Percentiles rank a stretch among this genome's conserved stretches.
These are phyloP conservation scores for Tenthredo distinguenda DNA, from an alignment of 2,888 invertebrate genomes.

Conservation along the genomic window DNA sequence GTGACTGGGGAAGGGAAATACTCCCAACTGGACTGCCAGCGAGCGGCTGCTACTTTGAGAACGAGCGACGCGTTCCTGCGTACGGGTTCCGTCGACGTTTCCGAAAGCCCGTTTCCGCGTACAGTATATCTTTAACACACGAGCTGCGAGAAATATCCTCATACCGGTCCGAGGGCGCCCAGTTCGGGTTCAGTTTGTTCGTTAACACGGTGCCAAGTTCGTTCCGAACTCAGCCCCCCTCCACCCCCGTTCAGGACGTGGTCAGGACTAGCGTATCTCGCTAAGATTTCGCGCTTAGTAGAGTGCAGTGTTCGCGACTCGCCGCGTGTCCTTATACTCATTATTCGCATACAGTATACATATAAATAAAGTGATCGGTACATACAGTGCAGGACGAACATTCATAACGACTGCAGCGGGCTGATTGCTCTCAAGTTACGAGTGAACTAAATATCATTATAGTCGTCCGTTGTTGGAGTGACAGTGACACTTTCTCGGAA, in stretches of 20 bases:
- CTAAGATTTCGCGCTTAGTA: conserved; percentile 30
- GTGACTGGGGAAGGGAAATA: conserved; percentile 78
- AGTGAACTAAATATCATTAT: not conserved
- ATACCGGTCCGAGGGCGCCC: conserved; percentile 12
- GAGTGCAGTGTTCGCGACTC: conserved; percentile 56
- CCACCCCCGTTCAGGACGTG: conserved; percentile 48
- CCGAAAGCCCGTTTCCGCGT: conserved; percentile 65
- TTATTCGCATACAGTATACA: not conserved
- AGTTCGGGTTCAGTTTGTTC: conserved; percentile 20
- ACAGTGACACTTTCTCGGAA: conserved; percentile 63
- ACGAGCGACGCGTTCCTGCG: conserved; percentile 75
- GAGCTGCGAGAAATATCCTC: conserved; percentile 10
- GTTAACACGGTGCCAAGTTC: conserved; percentile 51
- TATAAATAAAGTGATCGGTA: not conserved
- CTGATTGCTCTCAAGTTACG: not conserved
- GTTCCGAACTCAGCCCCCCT: conserved; percentile 53
- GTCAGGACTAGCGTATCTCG: conserved; percentile 46
- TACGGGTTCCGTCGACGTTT: conserved; percentile 74
- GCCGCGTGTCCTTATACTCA: conserved; percentile 48
- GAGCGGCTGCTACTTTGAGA: conserved; percentile 76
- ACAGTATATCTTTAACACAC: conserved; percentile 55
- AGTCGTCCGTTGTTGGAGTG: conserved; percentile 57
- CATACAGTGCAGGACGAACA: conserved; percentile 11
- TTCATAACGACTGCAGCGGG: not conserved
- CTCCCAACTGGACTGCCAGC: conserved; percentile 76